Conservation (phyloP, 2,113 vertebrate species). For the Genyomyrus donnyi region DNA sequence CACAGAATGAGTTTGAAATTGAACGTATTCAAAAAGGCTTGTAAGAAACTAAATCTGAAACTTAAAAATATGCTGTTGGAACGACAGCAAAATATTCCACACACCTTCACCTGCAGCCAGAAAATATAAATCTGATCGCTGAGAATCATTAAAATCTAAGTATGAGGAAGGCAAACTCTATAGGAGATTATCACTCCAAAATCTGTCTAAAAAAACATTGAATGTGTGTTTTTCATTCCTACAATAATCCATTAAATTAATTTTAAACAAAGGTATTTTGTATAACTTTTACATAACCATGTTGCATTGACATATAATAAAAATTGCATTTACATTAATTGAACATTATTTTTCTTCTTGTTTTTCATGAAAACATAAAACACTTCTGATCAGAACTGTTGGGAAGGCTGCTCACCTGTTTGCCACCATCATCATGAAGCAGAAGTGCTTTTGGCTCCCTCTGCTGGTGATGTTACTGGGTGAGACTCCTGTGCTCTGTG, state of each 20-base stretch:
- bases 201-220: neutral
- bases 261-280: neutral
- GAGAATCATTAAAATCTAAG: neutral
- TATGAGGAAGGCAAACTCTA: neutral
- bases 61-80: neutral
- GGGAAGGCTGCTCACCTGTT: neutral
- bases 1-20: neutral
- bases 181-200: neutral
- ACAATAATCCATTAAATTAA: neutral
- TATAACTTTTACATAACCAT: neutral
- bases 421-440: conserved; percentile 29
- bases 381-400: neutral
- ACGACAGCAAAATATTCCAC: neutral
- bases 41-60: neutral
- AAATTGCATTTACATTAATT: neutral
- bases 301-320: neutral
- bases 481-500: conserved; percentile 38
- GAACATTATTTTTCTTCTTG: neutral
- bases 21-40: neutral
- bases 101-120: neutral
- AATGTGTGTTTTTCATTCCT: neutral
- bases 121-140: neutral
- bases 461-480: conserved; percentile 25
- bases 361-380: neutral
- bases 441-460: conserved; percentile 38